Percentiles rank a stretch among this genome's conserved stretches.
These are phyloP conservation scores for Cerastis leucographa DNA, from an alignment of 2,888 invertebrate genomes.

Conservation along the genomic window DNA sequence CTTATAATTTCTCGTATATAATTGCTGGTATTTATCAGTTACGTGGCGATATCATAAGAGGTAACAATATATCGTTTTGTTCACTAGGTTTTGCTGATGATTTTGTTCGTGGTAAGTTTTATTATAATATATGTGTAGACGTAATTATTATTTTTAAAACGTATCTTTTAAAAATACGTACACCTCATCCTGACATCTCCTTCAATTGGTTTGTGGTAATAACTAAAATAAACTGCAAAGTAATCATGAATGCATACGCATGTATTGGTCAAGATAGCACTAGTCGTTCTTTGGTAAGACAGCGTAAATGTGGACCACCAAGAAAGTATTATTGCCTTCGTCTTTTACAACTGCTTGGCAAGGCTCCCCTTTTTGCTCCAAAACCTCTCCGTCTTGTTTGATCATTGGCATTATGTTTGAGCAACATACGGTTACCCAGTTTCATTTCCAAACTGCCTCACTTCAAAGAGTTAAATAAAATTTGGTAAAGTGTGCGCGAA, in stretches of 20 bases:
- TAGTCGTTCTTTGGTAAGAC: neutral
- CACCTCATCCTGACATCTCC: neutral
- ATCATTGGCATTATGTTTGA: neutral
- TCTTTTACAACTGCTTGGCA: neutral
- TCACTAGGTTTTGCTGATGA: neutral
- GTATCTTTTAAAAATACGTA: neutral
- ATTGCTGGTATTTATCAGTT: conserved; percentile 2
- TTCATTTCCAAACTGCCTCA: neutral
- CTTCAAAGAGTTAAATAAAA: neutral
- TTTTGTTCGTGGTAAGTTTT: neutral
- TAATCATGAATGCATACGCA: neutral
- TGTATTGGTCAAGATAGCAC: neutral
- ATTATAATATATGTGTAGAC: neutral
- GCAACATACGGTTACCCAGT: neutral
- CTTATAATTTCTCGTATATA: conserved; percentile 8
- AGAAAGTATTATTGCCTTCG: neutral
- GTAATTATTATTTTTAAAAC: neutral
- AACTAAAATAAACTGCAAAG: neutral
- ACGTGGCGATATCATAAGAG: neutral
- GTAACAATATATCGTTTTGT: neutral
- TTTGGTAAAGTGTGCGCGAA: neutral
- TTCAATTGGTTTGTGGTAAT: neutral
- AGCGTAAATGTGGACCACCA: neutral
- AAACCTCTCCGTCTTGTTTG: neutral
- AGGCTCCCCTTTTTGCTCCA: neutral